Evolutionary conservation across 2,797 vertebrate genomes (phyloP).

Genomic region (Neosilurus hyrtlii): DNA sequence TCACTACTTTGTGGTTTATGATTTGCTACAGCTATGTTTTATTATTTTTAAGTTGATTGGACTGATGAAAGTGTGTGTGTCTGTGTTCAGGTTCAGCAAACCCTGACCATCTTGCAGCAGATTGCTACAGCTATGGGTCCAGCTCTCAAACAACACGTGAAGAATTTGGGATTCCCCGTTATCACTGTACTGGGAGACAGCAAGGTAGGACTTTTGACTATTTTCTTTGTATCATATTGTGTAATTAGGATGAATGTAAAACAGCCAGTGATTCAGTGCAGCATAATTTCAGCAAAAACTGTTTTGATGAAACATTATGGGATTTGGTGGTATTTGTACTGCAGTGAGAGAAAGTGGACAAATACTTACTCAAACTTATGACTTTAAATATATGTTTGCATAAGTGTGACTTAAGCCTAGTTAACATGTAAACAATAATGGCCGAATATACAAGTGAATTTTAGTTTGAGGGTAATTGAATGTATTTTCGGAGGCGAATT

Average conservation of each 20-base stretch:
- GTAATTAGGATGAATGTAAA: not conserved
- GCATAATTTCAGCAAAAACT: not conserved
- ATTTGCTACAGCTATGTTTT: not conserved
- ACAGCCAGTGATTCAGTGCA: not conserved
- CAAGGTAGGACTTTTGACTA: conserved; percentile 78
- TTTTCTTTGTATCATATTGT: not conserved
- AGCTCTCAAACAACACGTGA: conserved; percentile 90
- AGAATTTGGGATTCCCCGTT: conserved; percentile 83
- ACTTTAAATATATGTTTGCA: too few relatives aligned
- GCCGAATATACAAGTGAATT: too few relatives aligned
- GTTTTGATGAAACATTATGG: not conserved
- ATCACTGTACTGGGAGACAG: conserved; percentile 94
- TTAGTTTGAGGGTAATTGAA: too few relatives aligned
- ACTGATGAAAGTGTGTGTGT: not conserved
- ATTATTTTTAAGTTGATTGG: not conserved
- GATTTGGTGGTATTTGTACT: not conserved
- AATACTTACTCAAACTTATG: too few relatives aligned
- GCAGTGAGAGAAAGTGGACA: too few relatives aligned
- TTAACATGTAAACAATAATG: too few relatives aligned
- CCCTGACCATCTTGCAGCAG: conserved; percentile 89
- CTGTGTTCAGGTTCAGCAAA: conserved; percentile 86
- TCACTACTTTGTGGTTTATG: not conserved
- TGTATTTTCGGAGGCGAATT: too few relatives aligned
- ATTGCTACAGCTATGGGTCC: conserved; percentile 89
- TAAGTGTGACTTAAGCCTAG: too few relatives aligned